Evolutionary conservation across 2,888 invertebrate genomes (phyloP).

Genomic region (Steinernema hermaphroditum): DNA sequence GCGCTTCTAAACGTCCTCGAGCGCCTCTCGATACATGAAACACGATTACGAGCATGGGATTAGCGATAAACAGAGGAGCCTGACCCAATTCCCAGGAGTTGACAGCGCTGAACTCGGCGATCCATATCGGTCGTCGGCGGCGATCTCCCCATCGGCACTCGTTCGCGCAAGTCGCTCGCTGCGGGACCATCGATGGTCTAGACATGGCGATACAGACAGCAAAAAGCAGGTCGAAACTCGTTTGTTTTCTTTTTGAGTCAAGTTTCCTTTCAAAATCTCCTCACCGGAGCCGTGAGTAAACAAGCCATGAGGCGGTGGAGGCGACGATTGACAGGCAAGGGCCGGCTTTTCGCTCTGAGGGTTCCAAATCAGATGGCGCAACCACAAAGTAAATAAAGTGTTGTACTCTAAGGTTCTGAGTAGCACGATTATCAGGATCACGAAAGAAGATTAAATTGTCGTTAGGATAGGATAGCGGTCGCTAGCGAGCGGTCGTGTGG

Average conservation of each 20-base stretch:
- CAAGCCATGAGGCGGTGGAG: background rate
- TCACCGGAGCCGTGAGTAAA: background rate
- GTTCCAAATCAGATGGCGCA: too few relatives aligned
- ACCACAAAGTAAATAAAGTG: too few relatives aligned
- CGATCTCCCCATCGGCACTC: background rate
- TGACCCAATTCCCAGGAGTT: background rate
- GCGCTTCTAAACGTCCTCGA: background rate
- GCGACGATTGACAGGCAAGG: background rate
- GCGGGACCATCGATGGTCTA: conserved; percentile 5
- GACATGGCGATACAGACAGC: background rate
- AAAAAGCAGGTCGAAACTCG: background rate
- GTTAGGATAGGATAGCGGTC: too few relatives aligned
- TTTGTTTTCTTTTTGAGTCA: conserved; percentile 3
- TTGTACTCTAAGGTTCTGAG: too few relatives aligned
- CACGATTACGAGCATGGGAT: too few relatives aligned
- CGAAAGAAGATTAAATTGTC: too few relatives aligned
- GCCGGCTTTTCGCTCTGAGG: too few relatives aligned
- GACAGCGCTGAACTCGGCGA: background rate
- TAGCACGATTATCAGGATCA: too few relatives aligned
- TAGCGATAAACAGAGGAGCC: background rate
- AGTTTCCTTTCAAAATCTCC: background rate
- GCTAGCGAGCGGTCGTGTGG: too few relatives aligned
- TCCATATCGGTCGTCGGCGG: background rate
- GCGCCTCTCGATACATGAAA: too few relatives aligned
- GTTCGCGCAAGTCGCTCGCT: conserved; percentile 1